Evolutionary conservation across 2,797 vertebrate species (phyloP).

Genomic region (Crypturellus tataupa): DNA sequence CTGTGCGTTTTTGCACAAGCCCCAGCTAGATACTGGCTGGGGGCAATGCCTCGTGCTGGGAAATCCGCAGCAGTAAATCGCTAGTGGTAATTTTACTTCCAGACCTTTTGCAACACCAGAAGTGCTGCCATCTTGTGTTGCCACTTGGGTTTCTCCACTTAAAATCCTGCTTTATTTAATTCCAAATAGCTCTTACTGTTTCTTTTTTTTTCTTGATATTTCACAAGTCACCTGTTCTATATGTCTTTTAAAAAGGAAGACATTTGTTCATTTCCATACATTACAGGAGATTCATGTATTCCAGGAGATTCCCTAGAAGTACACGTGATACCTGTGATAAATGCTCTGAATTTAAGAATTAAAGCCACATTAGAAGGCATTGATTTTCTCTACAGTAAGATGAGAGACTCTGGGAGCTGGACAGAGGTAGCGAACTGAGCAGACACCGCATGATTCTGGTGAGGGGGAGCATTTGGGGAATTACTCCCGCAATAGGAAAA

Average conservation of each 20-base stretch:
- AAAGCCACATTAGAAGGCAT: constrained; percentile 43
- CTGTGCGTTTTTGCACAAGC: not conserved
- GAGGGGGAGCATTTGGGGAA: constrained; percentile 52
- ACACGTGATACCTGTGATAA: constrained; percentile 27
- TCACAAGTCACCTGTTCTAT: not conserved
- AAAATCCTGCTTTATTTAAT: not conserved
- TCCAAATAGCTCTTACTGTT: not conserved
- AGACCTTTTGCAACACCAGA: not conserved
- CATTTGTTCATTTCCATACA: not conserved
- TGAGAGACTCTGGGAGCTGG: constrained; percentile 40
- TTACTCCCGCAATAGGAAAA: constrained; percentile 72
- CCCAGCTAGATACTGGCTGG: not conserved
- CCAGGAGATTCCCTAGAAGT: not conserved
- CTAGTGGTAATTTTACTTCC: not conserved
- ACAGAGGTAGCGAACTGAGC: constrained; percentile 40
- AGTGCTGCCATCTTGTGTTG: constrained; percentile 62
- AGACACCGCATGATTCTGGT: constrained; percentile 52
- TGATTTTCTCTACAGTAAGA: constrained; percentile 57
- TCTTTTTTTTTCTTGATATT: not conserved
- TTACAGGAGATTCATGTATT: not conserved
- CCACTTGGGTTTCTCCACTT: not conserved
- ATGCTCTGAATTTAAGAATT: constrained; percentile 40
- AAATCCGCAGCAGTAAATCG: not conserved
- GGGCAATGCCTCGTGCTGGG: not conserved
- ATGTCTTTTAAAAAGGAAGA: not conserved